Conservation (phyloP, 2,888 invertebrate species). For the Stenodema calcarata region DNA sequence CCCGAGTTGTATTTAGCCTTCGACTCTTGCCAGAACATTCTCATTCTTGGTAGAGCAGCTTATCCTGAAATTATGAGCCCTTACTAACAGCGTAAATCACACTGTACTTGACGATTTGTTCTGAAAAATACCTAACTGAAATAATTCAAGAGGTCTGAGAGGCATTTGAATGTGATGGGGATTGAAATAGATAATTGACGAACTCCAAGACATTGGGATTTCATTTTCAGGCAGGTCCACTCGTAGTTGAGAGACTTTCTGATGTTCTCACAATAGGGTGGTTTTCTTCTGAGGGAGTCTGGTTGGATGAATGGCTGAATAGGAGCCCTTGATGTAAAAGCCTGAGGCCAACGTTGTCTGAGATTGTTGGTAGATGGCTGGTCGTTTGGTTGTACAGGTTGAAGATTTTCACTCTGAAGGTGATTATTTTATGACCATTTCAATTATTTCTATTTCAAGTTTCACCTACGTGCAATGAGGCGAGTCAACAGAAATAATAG, state of each 20-base stretch:
- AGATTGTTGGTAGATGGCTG: not conserved
- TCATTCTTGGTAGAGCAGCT: conserved; percentile 48
- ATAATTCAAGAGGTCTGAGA: conserved; percentile 43
- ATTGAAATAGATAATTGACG: not conserved
- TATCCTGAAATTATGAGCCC: conserved; percentile 55
- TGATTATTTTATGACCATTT: too few species aligned
- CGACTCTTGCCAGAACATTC: conserved; percentile 53
- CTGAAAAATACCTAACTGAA: conserved; percentile 44
- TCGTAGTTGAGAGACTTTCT: not conserved
- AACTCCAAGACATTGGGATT: not conserved
- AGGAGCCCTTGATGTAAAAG: not conserved
- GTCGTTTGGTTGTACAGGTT: too few species aligned
- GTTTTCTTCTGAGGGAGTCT: not conserved
- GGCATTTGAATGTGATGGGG: not conserved
- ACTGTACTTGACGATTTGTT: conserved; percentile 32
- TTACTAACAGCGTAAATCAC: conserved; percentile 55
- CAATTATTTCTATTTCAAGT: too few species aligned
- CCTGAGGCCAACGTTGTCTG: not conserved
- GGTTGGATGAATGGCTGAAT: not conserved
- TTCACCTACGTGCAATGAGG: too few species aligned
- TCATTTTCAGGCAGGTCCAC: not conserved
- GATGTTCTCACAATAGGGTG: not conserved
- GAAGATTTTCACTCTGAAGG: too few species aligned
- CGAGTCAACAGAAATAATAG: too few species aligned
- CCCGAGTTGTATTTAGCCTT: conserved; percentile 51